Conservation (phyloP, 1,140 invertebrate genomes). For the Archivesica marissinica region DNA sequence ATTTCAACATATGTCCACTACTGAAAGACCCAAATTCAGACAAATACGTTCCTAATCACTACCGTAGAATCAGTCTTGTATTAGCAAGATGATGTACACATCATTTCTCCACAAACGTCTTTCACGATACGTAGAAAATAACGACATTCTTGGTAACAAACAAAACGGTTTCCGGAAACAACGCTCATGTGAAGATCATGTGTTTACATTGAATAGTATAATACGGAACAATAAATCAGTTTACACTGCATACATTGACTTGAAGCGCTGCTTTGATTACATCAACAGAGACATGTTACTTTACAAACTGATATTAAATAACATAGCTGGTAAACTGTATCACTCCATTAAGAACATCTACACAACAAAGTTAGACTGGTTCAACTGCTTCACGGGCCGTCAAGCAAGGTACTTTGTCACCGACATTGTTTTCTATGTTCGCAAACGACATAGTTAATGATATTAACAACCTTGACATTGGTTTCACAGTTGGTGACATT, state of each 20-base stretch:
- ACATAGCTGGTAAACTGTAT: too few relatives aligned
- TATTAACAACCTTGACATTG: too few relatives aligned
- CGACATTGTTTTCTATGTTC: too few relatives aligned
- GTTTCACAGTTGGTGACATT: too few relatives aligned
- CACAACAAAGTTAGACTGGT: too few relatives aligned
- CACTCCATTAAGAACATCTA: too few relatives aligned
- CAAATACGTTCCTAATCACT: background rate
- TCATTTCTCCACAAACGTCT: conserved; percentile 42
- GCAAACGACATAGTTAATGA: too few relatives aligned
- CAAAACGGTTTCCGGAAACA: conserved; percentile 43
- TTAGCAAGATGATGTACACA: conserved; percentile 35
- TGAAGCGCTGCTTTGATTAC: conserved; percentile 2
- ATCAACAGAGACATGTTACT: background rate
- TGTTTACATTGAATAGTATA: conserved; percentile 43
- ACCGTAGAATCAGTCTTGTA: conserved; percentile 49
- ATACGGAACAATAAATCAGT: conserved; percentile 16
- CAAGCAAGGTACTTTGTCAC: too few relatives aligned
- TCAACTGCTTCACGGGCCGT: too few relatives aligned
- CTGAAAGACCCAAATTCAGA: background rate
- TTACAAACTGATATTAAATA: too few relatives aligned
- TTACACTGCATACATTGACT: conserved; percentile 23
- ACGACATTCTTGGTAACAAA: conserved; percentile 36
- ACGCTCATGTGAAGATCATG: conserved; percentile 43
- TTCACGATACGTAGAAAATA: conserved; percentile 21
- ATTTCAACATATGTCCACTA: conserved; percentile 54